Evolutionary conservation across 2,888 invertebrate species (phyloP), one percentile per base, ranked within the genome.

Genomic region (Thymelicus sylvestris): DNA sequence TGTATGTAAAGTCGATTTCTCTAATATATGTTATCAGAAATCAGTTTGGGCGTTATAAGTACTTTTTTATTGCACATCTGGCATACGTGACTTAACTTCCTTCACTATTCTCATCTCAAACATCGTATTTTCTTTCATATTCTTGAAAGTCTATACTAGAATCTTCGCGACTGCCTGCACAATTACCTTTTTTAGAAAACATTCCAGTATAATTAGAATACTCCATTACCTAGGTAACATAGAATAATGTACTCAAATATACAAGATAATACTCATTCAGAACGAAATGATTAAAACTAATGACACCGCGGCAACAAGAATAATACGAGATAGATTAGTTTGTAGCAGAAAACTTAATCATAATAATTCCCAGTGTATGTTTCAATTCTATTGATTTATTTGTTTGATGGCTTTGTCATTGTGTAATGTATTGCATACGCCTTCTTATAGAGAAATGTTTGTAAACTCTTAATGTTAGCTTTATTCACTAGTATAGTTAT

Each of bases 341-440:
- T 12, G 52, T 6, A 15, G 19, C 52, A 19, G 7, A 15, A 52
- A 15, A 52, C 19, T 52, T 1, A 10, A 52, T 52, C 52, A 7
- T 52, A 52, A 48, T n/a, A 48, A 19, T 52, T 52, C 8, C 19
- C 52, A 52, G 52, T 52, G 7, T 7, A 7, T 15, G 19, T 52
- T 52, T 52, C 44, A 52, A 52, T 52, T 52, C n/a, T 2, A 7
- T 7, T 15, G n/a, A 55, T 24, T 55, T 8, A 19, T 52, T 55
- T 10, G 19, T 19, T 24, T 44, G 10, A 12, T 31, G 6, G 13
- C 19, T 4, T 7, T 24, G 7, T 52, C 50, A 57, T 31, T 13
- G 55, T 76, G 77, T 81, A 61, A 81, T 19, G 19, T 81, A n/a
- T n/a, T 73, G 89, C 89, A 86, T 90, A 89, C 89, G 88, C 91